These are phyloP conservation scores for Trinectes maculatus DNA, from an alignment of 2,113 vertebrate species.

Conservation along the genomic window DNA sequence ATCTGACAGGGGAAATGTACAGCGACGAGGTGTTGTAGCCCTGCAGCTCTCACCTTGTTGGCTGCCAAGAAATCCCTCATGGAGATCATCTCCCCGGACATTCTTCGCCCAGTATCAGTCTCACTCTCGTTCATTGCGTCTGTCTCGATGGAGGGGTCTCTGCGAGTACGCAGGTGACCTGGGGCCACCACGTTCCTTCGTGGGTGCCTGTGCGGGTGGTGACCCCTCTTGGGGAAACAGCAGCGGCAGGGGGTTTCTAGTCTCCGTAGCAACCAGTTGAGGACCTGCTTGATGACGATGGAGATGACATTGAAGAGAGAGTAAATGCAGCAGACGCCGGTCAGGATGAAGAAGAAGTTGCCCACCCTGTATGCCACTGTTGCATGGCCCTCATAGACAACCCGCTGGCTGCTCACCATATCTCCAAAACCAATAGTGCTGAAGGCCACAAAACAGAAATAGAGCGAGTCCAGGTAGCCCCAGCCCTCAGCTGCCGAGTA, in stretches of 20 bases:
- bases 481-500: slow-evolving; percentile 92
- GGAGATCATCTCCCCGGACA: slow-evolving; percentile 96
- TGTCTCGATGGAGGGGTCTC: slow-evolving; percentile 90
- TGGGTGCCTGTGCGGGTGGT: slow-evolving; percentile 71
- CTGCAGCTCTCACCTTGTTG: slow-evolving; percentile 84
- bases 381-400: slow-evolving; percentile 84
- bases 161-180: slow-evolving; percentile 77
- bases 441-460: slow-evolving; percentile 98
- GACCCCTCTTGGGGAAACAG: slow-evolving; percentile 80
- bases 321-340: slow-evolving; percentile 97
- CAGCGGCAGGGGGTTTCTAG: slow-evolving; percentile 82
- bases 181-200: slow-evolving; percentile 90
- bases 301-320: slow-evolving; percentile 98
- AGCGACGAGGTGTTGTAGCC: background rate
- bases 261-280: slow-evolving; percentile 94
- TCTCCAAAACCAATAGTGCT: slow-evolving; percentile 98
- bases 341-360: slow-evolving; percentile 94
- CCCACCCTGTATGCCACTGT: slow-evolving; percentile 86
- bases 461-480: slow-evolving; percentile 95
- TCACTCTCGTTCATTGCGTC: slow-evolving; percentile 90
- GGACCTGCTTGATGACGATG: slow-evolving; percentile 95
- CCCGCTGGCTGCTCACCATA: slow-evolving; percentile 93
- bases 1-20: background rate
- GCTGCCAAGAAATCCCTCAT: slow-evolving; percentile 94
- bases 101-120: slow-evolving; percentile 85